Evolutionary conservation across 1,140 invertebrate species (phyloP).

Genomic region (Paramacrobiotus metropolitanus): DNA sequence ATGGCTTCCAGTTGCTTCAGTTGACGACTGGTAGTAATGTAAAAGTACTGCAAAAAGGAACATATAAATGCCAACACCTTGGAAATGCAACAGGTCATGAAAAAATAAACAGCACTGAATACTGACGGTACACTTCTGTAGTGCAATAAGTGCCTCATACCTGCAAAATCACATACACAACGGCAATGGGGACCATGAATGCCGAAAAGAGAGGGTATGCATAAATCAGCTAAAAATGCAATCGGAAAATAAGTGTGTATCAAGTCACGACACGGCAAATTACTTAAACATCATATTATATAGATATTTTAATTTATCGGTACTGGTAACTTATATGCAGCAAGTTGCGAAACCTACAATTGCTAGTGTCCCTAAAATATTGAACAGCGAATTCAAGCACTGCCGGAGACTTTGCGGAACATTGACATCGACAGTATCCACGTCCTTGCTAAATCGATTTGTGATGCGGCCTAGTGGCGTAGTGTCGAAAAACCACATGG

Average conservation of each 20-base stretch:
- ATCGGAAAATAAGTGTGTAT: no score
- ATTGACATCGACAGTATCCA: constrained; percentile 15
- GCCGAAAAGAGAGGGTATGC: background rate
- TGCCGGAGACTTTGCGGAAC: background rate
- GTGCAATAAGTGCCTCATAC: no score
- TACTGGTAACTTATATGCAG: background rate
- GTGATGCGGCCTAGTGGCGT: constrained; percentile 20
- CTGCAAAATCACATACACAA: background rate
- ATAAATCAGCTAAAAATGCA: background rate
- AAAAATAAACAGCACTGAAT: no score
- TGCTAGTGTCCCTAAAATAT: background rate
- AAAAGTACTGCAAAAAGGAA: background rate
- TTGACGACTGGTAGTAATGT: constrained; percentile 16
- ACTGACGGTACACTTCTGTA: no score
- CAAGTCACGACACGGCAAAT: no score
- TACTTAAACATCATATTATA: no score
- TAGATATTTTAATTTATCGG: background rate
- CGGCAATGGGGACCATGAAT: background rate
- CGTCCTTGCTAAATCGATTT: constrained; percentile 22
- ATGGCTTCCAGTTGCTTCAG: constrained; percentile 37
- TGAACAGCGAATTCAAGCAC: background rate
- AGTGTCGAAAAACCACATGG: constrained; percentile 23
- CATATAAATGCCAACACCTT: background rate
- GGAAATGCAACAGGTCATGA: no score
- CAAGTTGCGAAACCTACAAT: background rate